Evolutionary conservation across 2,888 invertebrate genomes (phyloP), one percentile per base, ranked within the genome.

Genomic region (Eurytoma adleriae): DNA sequence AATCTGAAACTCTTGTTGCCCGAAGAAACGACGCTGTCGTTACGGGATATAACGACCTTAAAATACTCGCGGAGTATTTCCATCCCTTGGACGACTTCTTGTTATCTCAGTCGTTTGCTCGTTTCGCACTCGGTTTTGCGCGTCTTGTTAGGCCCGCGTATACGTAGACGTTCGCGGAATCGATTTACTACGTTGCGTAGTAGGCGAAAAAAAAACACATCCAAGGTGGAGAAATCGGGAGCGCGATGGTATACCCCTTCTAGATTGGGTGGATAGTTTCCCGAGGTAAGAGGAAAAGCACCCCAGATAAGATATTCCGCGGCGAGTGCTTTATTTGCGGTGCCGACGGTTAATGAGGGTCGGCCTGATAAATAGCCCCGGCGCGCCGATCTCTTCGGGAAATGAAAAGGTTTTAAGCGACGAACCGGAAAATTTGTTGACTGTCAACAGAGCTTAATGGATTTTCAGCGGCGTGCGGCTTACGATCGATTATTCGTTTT

Each of bases 291-390:
- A 82, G 81, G 83, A 80, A 83, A 83, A 83, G 83, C 84, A 84
- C 81, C 81, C 81, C 82, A 84, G 87, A 89, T 89, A 89, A 88
- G 86, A 85, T 87, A 88, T 87, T 86, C 75, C 78, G 84, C 82
- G 85, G 78, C 85, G 84, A 84, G 86, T 84, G 84, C 83, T 87
- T 87, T 88, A 88, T 87, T 86, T 86, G 84, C 83, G 75, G 79
- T 62, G 83, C 76, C 84, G 85, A 80, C 85, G 84, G 86, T 88
- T 89, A 89, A 89, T 86, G 88, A 89, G 85, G 87, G 87, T 88
- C 83, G 71, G 16, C 54, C 84, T 86, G 87, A 87, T 84, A 84
- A 85, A 85, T 85, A 85, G 84, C 85, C 78, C 69, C 52, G 79
- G 82, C 20, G 30, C 69, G 18, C n/a, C 57, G 59, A 48, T 68